Evolutionary conservation across 2,888 invertebrate genomes (phyloP), one percentile per base, ranked within the genome.

Genomic region (Tenthredo livida): DNA sequence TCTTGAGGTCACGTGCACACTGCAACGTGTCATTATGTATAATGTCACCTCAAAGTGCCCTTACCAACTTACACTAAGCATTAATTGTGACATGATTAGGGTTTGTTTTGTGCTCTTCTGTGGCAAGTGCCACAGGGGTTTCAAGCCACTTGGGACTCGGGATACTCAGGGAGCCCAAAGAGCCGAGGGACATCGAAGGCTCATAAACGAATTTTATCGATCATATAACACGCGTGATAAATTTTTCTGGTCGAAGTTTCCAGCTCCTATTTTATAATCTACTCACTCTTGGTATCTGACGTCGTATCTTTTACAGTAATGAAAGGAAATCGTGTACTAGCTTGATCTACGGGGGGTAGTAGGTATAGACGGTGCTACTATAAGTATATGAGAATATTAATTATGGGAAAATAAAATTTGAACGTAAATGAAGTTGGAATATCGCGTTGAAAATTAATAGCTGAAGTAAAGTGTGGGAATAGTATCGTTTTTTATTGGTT

Each of bases 161-260:
- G 17, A 29, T 10, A 33, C n/a, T 37, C 40, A n/a, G n/a, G 33
- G n/a, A 10, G 29, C 17, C 10, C 1, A 17, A 40, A 29, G 1
- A 12, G 17, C 15, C 33, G 17, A 15, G 33, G 12, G 37, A 70
- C 6, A 37, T 33, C n/a, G 10, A 75, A 12, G 21, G 9, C 54
- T 77, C 54, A n/a, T 77, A 77, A 77, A 77, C 7, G 5, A 33
- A 77, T 29, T 77, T 77, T 77, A 77, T 54, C 77, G 54, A 25
- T 50, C 54, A 29, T 29, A 33, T 50, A 47, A 47, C 25, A n/a
- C 25, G 47, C 47, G 47, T 33, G 50, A 50, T 25, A 37, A 12
- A 25, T 77, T 77, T 10, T 7, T 29, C 17, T 50, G 9, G 12
- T 33, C 43, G 3, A 43, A 40, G 43, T 43, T 73, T 73, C 73